Percentiles rank a stretch among this genome's conserved stretches.
Evolutionary conservation across 2,888 invertebrate genomes (phyloP).

Genomic region (Amblyjoppa proteus): DNA sequence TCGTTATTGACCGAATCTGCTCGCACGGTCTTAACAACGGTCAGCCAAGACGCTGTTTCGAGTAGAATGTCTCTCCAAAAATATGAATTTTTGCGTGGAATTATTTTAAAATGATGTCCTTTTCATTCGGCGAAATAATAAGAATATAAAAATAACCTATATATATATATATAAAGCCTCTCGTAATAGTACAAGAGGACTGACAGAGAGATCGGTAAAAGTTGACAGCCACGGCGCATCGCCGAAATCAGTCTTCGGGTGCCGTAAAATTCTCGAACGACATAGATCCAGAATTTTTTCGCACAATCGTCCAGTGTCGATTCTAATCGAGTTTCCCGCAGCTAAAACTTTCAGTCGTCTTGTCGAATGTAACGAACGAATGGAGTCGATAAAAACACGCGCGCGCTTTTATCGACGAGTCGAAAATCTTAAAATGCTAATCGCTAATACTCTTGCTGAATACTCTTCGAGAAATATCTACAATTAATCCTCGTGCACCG

Average conservation of each 20-base stretch:
- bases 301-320: constrained; percentile 1
- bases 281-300: neutral
- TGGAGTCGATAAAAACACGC: constrained; percentile 25
- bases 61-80: too few relatives aligned
- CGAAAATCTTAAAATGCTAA: constrained; percentile 56
- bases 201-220: neutral
- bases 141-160: neutral
- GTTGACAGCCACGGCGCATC: neutral
- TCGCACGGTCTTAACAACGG: too few relatives aligned
- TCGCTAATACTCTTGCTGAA: constrained; percentile 64
- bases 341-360: constrained; percentile 76
- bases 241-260: neutral
- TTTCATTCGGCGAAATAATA: neutral
- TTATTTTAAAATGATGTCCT: neutral
- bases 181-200: neutral
- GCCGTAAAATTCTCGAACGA: neutral
- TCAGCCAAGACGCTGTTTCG: too few relatives aligned
- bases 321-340: constrained; percentile 43
- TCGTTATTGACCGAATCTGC: too few relatives aligned
- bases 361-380: constrained; percentile 74
- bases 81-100: too few relatives aligned
- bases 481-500: constrained; percentile 37
- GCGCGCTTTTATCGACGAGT: constrained; percentile 46
- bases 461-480: constrained; percentile 59
- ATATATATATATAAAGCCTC: neutral